Evolutionary conservation across 2,888 invertebrate genomes (phyloP).

Genomic region (Drosophila planitibia): DNA sequence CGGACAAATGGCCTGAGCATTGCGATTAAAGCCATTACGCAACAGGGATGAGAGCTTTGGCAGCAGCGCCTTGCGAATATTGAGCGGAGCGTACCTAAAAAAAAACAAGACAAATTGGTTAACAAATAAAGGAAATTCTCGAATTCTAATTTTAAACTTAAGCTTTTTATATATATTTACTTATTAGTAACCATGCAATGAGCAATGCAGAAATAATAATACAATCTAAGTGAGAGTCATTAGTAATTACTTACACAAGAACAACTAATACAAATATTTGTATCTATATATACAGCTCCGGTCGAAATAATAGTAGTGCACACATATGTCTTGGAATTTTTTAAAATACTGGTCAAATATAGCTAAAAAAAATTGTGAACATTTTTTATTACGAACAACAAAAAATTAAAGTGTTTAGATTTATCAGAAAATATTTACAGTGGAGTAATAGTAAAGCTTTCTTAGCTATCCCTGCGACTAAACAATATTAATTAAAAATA

Average conservation of each 20-base stretch:
- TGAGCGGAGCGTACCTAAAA: conserved; percentile 86
- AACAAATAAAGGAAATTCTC: neutral
- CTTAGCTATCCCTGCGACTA: too few species aligned
- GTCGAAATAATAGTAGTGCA: neutral
- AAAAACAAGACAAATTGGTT: neutral
- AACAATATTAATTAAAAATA: too few species aligned
- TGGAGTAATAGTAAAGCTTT: too few species aligned
- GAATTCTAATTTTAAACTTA: neutral
- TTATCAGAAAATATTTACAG: too few species aligned
- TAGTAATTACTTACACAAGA: neutral
- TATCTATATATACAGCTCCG: neutral
- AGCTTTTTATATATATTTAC: neutral
- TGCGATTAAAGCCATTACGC: conserved; percentile 91
- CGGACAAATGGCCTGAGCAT: conserved; percentile 90
- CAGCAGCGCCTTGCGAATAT: conserved; percentile 90
- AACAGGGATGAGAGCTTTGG: conserved; percentile 90
- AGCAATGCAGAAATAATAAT: neutral
- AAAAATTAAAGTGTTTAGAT: too few species aligned
- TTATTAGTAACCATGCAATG: neutral
- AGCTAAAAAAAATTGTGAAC: too few species aligned
- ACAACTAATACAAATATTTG: neutral
- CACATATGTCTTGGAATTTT: neutral
- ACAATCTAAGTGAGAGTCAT: neutral
- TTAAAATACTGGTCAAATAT: too few species aligned
- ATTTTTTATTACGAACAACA: too few species aligned